These are phyloP conservation scores for Temnothorax nylanderi DNA, from an alignment of 1,140 invertebrate genomes.

Conservation along the genomic window DNA sequence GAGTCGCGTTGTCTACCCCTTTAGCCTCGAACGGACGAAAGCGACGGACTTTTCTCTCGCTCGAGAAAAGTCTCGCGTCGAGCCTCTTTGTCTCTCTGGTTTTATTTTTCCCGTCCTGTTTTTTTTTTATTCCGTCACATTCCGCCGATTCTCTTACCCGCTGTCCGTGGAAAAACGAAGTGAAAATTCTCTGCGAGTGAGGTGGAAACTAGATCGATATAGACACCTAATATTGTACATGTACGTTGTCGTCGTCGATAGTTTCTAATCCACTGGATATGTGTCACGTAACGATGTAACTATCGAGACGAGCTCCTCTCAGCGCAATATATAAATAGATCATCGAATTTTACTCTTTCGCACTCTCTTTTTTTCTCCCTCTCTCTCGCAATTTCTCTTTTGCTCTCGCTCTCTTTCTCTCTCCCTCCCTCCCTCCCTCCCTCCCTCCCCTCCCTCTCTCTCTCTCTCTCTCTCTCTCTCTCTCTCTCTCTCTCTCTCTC, in stretches of 20 bases:
- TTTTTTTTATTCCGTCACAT: conserved; percentile 6
- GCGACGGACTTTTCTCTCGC: conserved; percentile 12
- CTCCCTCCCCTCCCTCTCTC: no score
- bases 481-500: background rate
- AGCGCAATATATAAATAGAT: conserved; percentile 80
- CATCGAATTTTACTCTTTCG: conserved; percentile 70
- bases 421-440: no score
- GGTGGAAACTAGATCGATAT: conserved; percentile 60
- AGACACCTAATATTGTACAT: conserved; percentile 68
- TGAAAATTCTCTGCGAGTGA: conserved; percentile 57
- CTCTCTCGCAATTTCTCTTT: no score
- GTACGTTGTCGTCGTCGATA: conserved; percentile 59
- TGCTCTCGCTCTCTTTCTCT: background rate
- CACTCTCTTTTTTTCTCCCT: conserved; percentile 21
- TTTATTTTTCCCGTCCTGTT: background rate
- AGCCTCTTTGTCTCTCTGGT: background rate
- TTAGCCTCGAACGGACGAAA: conserved; percentile 29
- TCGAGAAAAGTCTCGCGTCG: conserved; percentile 17
- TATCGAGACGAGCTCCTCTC: conserved; percentile 58
- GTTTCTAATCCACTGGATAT: conserved; percentile 75
- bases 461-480: conserved; percentile 28
- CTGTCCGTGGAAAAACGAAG: conserved; percentile 52
- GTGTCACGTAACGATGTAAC: conserved; percentile 75
- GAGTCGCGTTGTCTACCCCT: background rate
- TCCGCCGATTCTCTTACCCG: conserved; percentile 25